These are phyloP conservation scores for Glyptemys insculpta DNA, from an alignment of 2,797 vertebrate species.

Conservation along the genomic window DNA sequence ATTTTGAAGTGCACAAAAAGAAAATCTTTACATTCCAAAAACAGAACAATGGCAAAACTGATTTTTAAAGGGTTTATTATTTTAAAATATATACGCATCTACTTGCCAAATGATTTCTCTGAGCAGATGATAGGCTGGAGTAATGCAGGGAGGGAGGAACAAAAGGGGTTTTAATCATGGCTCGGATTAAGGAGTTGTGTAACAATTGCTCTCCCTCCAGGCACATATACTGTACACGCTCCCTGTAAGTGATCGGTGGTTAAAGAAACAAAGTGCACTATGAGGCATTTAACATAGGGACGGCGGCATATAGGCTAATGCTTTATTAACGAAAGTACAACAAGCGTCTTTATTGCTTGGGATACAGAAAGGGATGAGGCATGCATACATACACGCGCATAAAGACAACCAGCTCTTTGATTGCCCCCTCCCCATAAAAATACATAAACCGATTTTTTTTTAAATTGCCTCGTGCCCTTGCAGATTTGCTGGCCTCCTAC, in stretches of 20 bases:
- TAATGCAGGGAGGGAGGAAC: conserved; percentile 57
- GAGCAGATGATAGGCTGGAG: conserved; percentile 72
- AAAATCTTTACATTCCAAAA: conserved; percentile 46
- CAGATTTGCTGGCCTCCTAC: neutral
- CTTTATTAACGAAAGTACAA: conserved; percentile 42
- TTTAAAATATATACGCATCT: conserved; percentile 64
- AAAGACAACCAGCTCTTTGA: neutral
- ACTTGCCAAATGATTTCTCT: conserved; percentile 69
- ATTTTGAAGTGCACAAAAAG: conserved; percentile 62
- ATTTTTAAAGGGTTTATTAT: conserved; percentile 59
- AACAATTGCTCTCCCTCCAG: conserved; percentile 71
- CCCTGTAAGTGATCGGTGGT: conserved; percentile 65
- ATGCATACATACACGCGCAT: accelerated
- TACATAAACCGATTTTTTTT: neutral
- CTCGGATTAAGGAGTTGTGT: conserved; percentile 69
- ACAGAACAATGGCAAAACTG: conserved; percentile 63
- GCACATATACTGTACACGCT: conserved; percentile 53
- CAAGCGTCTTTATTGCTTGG: neutral
- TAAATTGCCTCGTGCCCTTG: neutral
- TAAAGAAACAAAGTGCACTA: conserved; percentile 56
- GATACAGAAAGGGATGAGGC: neutral
- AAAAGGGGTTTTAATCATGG: conserved; percentile 71
- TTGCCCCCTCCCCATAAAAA: neutral
- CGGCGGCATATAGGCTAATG: conserved; percentile 55
- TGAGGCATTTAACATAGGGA: conserved; percentile 27